Conservation (phyloP, 2,113 vertebrate species). For the Lates calcarifer region DNA sequence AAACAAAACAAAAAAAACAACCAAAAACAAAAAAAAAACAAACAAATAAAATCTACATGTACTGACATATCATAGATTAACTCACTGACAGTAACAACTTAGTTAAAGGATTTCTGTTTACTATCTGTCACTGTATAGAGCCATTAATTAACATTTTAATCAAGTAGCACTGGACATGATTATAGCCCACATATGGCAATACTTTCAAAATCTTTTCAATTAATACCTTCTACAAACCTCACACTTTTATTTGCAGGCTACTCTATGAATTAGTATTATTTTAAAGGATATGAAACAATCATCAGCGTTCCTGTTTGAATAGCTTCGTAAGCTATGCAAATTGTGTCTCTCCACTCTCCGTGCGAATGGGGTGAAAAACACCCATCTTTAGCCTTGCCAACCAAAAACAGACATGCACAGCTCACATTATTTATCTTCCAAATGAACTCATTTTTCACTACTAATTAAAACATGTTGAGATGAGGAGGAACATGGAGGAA, state of each 20-base stretch:
- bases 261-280: slow-evolving; percentile 13
- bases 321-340: slow-evolving; percentile 46
- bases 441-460: slow-evolving; percentile 85
- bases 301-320: background rate
- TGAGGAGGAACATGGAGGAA: slow-evolving; percentile 73
- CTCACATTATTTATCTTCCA: slow-evolving; percentile 83
- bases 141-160: slow-evolving; percentile 17
- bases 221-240: slow-evolving; percentile 17
- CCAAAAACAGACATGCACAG: slow-evolving; percentile 76
- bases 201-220: background rate
- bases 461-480: slow-evolving; percentile 85
- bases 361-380: slow-evolving; percentile 52
- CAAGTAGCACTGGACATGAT: background rate
- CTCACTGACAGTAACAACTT: slow-evolving; percentile 4
- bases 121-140: background rate
- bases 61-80: background rate
- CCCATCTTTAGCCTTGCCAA: slow-evolving; percentile 74
- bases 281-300: slow-evolving; percentile 10
- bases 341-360: slow-evolving; percentile 18
- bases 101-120: slow-evolving; percentile 4
- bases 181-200: background rate
- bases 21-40: too few relatives aligned
- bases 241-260: background rate
- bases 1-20: too few relatives aligned
- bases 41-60: background rate